Conservation (phyloP, 2,797 vertebrate genomes). For the Agapornis canus region DNA sequence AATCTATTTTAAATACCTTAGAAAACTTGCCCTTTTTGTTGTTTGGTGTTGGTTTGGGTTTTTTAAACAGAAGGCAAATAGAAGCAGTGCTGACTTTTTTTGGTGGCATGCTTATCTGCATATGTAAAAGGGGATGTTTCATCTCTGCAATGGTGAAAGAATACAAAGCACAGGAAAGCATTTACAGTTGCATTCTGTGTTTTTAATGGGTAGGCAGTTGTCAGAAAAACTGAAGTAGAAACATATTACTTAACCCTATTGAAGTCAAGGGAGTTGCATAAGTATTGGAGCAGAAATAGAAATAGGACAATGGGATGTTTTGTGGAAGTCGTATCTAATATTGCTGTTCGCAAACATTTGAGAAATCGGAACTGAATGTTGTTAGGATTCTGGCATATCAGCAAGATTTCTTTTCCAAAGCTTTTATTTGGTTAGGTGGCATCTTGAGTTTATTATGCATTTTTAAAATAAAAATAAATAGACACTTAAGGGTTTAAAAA, state of each 20-base stretch:
- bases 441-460: neutral
- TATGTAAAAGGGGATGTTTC: neutral
- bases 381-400: neutral
- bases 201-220: neutral
- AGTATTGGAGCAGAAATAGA: neutral
- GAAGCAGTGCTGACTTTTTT: neutral
- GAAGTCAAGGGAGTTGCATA: neutral
- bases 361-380: slow-evolving; percentile 11
- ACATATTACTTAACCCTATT: neutral
- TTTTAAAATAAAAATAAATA: neutral
- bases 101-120: neutral
- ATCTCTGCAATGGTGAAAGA: neutral
- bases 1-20: neutral
- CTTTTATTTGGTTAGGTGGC: neutral
- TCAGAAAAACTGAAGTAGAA: neutral
- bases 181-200: neutral
- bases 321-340: neutral
- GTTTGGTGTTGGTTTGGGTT: neutral
- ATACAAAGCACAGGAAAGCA: neutral
- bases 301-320: neutral
- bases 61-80: neutral
- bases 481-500: neutral
- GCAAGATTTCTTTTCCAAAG: neutral
- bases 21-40: neutral
- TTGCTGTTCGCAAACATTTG: neutral